Base-by-base conservation (phyloP, 2,888 invertebrate species). In the Dorcus parallelipipedus region DNA sequence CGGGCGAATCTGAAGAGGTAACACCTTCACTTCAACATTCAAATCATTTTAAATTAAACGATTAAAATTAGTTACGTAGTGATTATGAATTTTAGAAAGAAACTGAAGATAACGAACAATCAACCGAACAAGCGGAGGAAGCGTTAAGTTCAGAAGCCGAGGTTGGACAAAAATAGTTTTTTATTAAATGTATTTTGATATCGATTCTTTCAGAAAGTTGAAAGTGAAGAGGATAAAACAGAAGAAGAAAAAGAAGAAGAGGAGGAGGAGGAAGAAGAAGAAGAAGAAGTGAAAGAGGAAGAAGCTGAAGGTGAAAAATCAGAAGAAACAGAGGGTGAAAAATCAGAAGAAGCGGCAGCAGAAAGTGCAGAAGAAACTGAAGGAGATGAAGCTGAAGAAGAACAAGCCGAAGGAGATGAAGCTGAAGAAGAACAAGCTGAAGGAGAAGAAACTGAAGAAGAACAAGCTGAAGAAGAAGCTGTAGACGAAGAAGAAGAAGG, bases 381-480 rank as follows among this genome's bases (percentile, higher is more conserved):
- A 9, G 47, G 45, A 42, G 68, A 67, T 63, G 65, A 66, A 51
- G 39, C 60, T 20, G 56, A 59, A 42, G 61, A 65, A 56, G 66
- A 58, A 49, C 64, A 54, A 39, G 38, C 50, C 8, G 60, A 62
- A 56, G 69, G 66, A 39, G 74, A 70, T 61, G 71, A 70, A 33
- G 73, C 75, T 63, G 73, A 74, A 66, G 69, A 73, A 67, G 74
- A 81, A 74, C 76, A 76, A 62, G 80, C 78, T 63, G 79, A 79
- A 69, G 76, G 77, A 73, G 80, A 80, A 73, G 78, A 80, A 74
- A 79, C 79, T 75, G 78, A 77, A 69, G 76, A 77, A 70, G 80
- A 78, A 66, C 78, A 80, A 61, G 78, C 77, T 38, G 71, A 73
- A 26, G 72, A 64, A 69, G 70, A 62, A 69, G 73, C 58, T 54